Conservation (phyloP, 2,113 vertebrate species). For the Sylvilagus bachmani region DNA sequence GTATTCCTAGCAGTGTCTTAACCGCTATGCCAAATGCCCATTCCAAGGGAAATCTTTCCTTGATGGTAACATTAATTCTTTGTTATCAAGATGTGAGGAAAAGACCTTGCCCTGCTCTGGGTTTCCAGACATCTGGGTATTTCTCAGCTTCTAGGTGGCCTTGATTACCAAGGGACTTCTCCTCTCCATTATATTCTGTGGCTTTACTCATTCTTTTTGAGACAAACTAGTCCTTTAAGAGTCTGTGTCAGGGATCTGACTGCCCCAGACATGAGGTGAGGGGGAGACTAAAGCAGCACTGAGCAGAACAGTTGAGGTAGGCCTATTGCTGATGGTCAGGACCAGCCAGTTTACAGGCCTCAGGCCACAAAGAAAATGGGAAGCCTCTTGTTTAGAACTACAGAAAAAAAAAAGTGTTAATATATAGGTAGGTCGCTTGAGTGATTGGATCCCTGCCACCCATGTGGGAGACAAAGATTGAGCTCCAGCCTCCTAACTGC, state of each 20-base stretch:
- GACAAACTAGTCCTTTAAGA: neutral
- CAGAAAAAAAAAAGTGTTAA: neutral
- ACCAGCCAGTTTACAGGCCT: neutral
- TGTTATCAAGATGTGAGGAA: too few species aligned
- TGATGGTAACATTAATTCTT: too few species aligned
- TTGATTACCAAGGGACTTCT: neutral
- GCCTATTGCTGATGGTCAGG: neutral
- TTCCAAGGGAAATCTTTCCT: too few species aligned
- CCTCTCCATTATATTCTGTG: neutral
- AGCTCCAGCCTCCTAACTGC: too few species aligned
- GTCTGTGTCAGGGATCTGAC: neutral
- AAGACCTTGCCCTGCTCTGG: neutral
- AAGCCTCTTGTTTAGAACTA: neutral
- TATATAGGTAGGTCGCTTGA: too few species aligned
- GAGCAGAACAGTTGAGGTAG: neutral
- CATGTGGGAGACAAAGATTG: too few species aligned
- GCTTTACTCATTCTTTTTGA: neutral
- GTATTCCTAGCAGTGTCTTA: too few species aligned
- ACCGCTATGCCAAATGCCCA: too few species aligned
- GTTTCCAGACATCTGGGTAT: neutral
- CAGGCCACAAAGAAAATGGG: neutral
- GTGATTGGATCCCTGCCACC: too few species aligned
- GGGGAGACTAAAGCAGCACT: neutral
- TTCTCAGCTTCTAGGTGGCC: neutral
- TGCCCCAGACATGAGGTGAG: neutral